Base-by-base conservation (phyloP, 2,113 vertebrate species). In the Cygnus buccinator region DNA sequence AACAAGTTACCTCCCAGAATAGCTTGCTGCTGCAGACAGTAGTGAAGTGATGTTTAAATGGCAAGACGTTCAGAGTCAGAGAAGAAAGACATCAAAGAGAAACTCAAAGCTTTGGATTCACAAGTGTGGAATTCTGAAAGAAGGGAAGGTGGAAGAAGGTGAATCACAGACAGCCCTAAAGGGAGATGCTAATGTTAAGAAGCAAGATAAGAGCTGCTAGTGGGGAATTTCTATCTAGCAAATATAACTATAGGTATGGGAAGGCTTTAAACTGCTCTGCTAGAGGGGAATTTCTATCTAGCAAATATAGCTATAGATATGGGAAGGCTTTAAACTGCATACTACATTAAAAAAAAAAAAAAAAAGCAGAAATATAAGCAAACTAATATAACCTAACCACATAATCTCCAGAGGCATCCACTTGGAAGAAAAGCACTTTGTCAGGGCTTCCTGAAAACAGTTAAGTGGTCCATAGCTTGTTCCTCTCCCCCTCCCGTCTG, bases 341-440 rank as follows among this genome's bases (percentile, higher is more conserved):
- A 8, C 8, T 78, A 22, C 46, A 48, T 48, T 46, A 46, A 46
- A 46, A 19, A 46, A 46, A 46, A 20, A 44, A 44, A 44, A 18
- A 67, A 84, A 25, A 84, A 41, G 77, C 21, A 74, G 59, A 71
- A 78, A 67, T 44, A 48, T 0, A 84, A 23, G 21, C 79, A 35
- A 89, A 62, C 5, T 55, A 81, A 71, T 57, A 75, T 5, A 39
- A 81, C 14, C n/a, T 58, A 61, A 84, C 29, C 59, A 57, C 29
- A 29, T 57, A n/a, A 81, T 35, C 21, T 87, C 57, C 37, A 87
- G 68, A 75, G 46, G 6, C 39, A 75, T 81, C 78, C 57, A 55
- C 13, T 65, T 87, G 52, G 52, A 72, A 89, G 61, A 92, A 89
- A 91, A 84, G 46, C 48, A 82, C 57, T 90, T 94, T 75, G 29